Percentiles rank a stretch among this genome's conserved stretches.
Conservation (phyloP, 2,113 vertebrate species). For the Chaetodon trifascialis region DNA sequence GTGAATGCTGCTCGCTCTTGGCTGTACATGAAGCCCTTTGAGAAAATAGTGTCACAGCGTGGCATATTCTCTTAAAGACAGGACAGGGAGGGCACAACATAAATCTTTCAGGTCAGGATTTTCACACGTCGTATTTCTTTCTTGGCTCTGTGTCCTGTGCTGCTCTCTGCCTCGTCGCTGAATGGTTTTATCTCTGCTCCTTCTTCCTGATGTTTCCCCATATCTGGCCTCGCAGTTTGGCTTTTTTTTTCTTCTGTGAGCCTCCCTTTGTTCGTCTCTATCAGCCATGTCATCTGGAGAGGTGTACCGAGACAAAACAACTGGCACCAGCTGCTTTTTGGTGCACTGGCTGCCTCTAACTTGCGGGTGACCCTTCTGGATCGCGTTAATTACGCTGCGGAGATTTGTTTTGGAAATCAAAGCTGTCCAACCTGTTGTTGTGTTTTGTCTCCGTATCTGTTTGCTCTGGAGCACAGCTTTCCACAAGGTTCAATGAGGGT, state of each 20-base stretch:
- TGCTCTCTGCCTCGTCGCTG: constrained; percentile 37
- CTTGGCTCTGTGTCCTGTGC: constrained; percentile 28
- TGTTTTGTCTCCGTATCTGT: constrained; percentile 36
- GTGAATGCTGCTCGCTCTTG: constrained; percentile 64
- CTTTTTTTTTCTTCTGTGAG: constrained; percentile 49
- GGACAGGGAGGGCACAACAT: constrained; percentile 59
- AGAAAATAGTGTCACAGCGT: constrained; percentile 68
- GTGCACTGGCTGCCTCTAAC: constrained; percentile 48
- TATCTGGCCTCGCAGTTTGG: constrained; percentile 49
- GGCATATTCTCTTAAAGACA: constrained; percentile 68
- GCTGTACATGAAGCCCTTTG: constrained; percentile 67
- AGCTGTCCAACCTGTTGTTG: constrained; percentile 54
- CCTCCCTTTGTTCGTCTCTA: constrained; percentile 62
- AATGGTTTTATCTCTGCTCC: constrained; percentile 55
- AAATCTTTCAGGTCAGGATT: constrained; percentile 72
- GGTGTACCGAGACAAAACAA: constrained; percentile 72
- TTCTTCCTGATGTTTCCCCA: constrained; percentile 47
- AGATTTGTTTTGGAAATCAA: constrained; percentile 72
- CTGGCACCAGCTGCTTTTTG: constrained; percentile 50
- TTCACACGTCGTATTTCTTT: constrained; percentile 50
- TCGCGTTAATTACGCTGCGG: constrained; percentile 50
- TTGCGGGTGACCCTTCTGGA: constrained; percentile 57
- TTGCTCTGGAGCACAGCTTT: constrained; percentile 50
- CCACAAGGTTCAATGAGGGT: constrained; percentile 43
- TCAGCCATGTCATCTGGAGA: constrained; percentile 71